A percentile compares a stretch with the other conserved stretches of the same genome.
Conservation (phyloP, 2,888 invertebrate genomes). For the Desoria tigrina region DNA sequence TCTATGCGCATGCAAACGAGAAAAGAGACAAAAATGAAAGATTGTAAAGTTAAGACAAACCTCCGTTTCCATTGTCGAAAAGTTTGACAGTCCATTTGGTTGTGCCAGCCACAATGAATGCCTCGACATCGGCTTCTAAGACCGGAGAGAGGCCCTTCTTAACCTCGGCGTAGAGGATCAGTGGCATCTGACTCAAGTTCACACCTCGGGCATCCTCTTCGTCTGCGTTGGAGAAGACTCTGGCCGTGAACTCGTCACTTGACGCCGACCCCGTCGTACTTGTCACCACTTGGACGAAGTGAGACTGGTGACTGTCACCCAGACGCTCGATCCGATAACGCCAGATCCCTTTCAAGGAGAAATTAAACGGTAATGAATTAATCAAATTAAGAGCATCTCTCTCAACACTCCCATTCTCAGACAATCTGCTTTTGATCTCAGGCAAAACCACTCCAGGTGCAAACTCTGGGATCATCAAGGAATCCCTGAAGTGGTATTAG, state of each 20-base stretch:
- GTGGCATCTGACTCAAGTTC: slow-evolving; percentile 57
- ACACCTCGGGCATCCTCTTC: slow-evolving; percentile 53
- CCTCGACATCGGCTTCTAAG: slow-evolving; percentile 63
- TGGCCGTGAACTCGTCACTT: slow-evolving; percentile 54
- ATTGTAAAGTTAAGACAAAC: slow-evolving; percentile 49
- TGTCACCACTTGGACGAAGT: slow-evolving; percentile 65
- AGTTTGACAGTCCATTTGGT: slow-evolving; percentile 59
- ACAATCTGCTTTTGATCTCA: too few species aligned
- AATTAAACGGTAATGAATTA: background rate
- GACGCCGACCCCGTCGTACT: slow-evolving; percentile 58
- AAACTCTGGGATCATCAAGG: too few species aligned
- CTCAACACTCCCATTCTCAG: background rate
- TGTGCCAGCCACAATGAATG: slow-evolving; percentile 56
- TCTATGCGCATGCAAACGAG: too few species aligned
- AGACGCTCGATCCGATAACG: slow-evolving; percentile 51
- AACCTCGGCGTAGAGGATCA: slow-evolving; percentile 62
- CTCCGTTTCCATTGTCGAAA: slow-evolving; percentile 64
- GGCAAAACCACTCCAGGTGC: too few species aligned
- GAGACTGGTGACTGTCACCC: slow-evolving; percentile 57
- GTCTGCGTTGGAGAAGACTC: slow-evolving; percentile 59
- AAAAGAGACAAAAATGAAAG: slow-evolving; percentile 12
- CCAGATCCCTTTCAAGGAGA: slow-evolving; percentile 44
- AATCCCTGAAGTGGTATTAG: too few species aligned
- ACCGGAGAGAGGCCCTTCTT: slow-evolving; percentile 63
- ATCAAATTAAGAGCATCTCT: background rate